Percentiles rank a stretch among this genome's conserved stretches.
Evolutionary conservation across 2,888 invertebrate species (phyloP).

Genomic region (Drosophila testacea): DNA sequence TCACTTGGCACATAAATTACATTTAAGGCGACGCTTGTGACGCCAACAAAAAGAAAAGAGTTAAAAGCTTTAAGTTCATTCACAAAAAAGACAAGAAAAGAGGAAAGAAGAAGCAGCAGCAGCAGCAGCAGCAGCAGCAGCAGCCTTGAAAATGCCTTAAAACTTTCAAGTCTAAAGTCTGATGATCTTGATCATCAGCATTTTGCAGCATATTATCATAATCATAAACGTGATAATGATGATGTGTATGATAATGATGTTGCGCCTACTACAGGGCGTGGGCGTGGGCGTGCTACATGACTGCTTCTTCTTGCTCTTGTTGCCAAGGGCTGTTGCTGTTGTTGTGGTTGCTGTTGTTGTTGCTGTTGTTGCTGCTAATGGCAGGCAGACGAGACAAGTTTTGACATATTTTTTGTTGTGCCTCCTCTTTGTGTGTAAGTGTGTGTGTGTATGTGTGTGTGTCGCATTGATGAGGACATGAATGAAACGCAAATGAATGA

Average conservation of each 20-base stretch:
- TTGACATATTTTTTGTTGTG: conserved; percentile 77
- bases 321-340: conserved; percentile 57
- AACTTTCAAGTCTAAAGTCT: conserved; percentile 41
- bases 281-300: conserved; percentile 47
- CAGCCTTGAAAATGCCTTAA: conserved; percentile 57
- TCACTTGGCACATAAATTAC: conserved; percentile 77
- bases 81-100: conserved; percentile 27
- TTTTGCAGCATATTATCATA: conserved; percentile 45
- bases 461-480: conserved; percentile 71
- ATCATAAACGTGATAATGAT: conserved; percentile 48
- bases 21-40: conserved; percentile 71
- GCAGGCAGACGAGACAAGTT: conserved; percentile 81
- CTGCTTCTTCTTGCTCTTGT: conserved; percentile 44
- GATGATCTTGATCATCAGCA: conserved; percentile 62
- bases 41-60: conserved; percentile 17
- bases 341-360: conserved; percentile 17
- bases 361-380: conserved; percentile 70
- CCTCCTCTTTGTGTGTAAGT: conserved; percentile 34
- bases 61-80: conserved; percentile 61
- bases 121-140: conserved; percentile 16
- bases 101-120: neutral
- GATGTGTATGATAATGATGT: conserved; percentile 60
- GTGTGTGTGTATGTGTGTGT: conserved; percentile 46
- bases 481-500: conserved; percentile 79
- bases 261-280: conserved; percentile 69